Base-by-base conservation (phyloP, 2,888 invertebrate species). In the Hyppa rectilinea region DNA sequence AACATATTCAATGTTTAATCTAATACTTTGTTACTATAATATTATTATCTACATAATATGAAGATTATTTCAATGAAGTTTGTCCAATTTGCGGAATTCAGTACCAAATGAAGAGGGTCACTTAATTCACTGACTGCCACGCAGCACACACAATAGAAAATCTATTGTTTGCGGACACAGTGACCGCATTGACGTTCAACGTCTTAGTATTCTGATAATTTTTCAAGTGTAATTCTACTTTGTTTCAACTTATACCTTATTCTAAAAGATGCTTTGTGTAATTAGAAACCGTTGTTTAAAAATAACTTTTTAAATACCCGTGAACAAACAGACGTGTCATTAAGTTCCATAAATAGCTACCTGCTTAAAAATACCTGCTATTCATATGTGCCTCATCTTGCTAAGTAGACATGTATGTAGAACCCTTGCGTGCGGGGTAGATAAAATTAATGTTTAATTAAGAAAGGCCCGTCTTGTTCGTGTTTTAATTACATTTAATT, bases 381-480 rank as follows among this genome's bases (percentile, higher is more conserved):
- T 50, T 20, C 20, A 9, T n/a, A 36, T 47, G 49, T 58, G 49
- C 55, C 31, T 60, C 59, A 62, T 26, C 6, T 52, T 29, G 50
- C 29, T 76, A 69, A 76, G 53, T 65, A 80, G 67, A 61, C 56
- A 68, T 55, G 61, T 59, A 53, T 40, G 75, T 50, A 67, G 56
- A 75, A 40, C 67, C 66, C 58, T 59, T 50, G 59, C 45, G 66
- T 80, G 65, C 17, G 50, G 50, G 52, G 60, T 61, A 66, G 52
- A 68, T 71, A 65, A 80, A 75, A 83, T 78, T 76, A 80, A 84
- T 83, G 84, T 85, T 85, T 85, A 81, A 85, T 85, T 85, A 85
- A 84, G 81, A 76, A 74, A 77, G 73, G 72, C 71, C 72, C 78
- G 61, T 75, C 85, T 78, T 82, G 79, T 85, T 75, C 74, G 59